Percentiles rank a stretch among this genome's conserved stretches.
Evolutionary conservation across 2,797 vertebrate species (phyloP).

Genomic region (Enteromius mattozi): DNA sequence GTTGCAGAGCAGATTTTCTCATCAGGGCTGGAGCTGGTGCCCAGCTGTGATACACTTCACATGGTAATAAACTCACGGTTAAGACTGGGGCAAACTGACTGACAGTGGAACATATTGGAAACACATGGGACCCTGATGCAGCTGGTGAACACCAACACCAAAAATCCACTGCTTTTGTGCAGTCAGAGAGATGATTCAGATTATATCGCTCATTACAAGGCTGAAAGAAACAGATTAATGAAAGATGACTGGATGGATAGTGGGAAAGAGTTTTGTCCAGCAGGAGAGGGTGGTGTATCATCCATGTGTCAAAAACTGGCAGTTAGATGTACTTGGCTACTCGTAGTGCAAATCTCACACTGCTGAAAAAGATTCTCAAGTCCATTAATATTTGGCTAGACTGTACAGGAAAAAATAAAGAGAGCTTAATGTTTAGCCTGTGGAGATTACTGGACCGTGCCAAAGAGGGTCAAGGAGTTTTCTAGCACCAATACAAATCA

Average conservation of each 20-base stretch:
- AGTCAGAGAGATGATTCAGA: slow-evolving; percentile 17
- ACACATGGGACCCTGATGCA: slow-evolving; percentile 9
- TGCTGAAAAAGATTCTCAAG: slow-evolving; percentile 14
- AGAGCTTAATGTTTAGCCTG: slow-evolving; percentile 39
- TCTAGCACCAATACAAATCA: neutral
- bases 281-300: neutral
- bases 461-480: slow-evolving; percentile 38
- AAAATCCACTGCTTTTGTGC: neutral
- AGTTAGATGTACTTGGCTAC: slow-evolving; percentile 6
- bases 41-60: slow-evolving; percentile 49
- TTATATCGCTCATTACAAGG: neutral
- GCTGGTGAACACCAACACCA: slow-evolving; percentile 16
- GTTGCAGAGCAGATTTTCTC: slow-evolving; percentile 39
- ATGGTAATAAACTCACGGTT: slow-evolving; percentile 40
- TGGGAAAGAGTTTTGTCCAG: neutral
- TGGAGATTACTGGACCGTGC: slow-evolving; percentile 46
- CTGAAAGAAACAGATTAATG: neutral
- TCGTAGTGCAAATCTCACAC: slow-evolving; percentile 42
- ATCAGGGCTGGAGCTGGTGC: slow-evolving; percentile 28
- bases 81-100: neutral
- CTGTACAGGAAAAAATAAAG: slow-evolving; percentile 33
- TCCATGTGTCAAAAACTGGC: slow-evolving; percentile 36
- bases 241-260: neutral
- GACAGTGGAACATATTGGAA: slow-evolving; percentile 25
- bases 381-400: slow-evolving; percentile 54